These are phyloP conservation scores for Leuciscus waleckii DNA, from an alignment of 2,797 vertebrate species.

Conservation along the genomic window DNA sequence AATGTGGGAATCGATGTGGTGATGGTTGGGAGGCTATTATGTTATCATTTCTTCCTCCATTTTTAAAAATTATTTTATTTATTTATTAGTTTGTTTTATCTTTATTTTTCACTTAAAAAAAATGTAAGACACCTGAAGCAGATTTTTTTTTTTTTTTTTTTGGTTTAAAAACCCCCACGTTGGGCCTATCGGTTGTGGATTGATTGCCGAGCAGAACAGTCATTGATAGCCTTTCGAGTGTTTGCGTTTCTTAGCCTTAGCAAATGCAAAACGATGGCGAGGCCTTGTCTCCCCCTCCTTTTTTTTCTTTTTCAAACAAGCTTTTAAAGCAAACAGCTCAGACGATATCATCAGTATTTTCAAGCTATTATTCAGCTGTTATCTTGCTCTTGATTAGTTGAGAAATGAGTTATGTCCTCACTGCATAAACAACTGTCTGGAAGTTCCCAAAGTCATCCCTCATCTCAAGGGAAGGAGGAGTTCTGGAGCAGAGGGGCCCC, in stretches of 20 bases:
- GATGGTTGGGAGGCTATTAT: not conserved
- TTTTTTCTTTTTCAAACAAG: constrained; percentile 45
- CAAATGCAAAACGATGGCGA: constrained; percentile 20
- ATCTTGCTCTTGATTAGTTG: constrained; percentile 62
- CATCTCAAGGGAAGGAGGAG: constrained; percentile 48
- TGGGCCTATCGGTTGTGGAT: constrained; percentile 15
- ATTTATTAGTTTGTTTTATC: not conserved
- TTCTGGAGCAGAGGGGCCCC: constrained; percentile 45
- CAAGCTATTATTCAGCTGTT: constrained; percentile 61
- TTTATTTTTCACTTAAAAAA: not conserved
- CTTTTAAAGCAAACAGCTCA: constrained; percentile 58
- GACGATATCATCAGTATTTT: constrained; percentile 64
- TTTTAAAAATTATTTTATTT: no score
- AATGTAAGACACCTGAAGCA: not conserved
- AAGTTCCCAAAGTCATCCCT: constrained; percentile 60
- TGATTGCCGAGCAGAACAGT: constrained; percentile 23
- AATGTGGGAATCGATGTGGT: not conserved
- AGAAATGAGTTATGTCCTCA: constrained; percentile 63
- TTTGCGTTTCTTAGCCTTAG: constrained; percentile 46
- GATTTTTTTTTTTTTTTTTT: not conserved
- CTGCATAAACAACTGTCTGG: constrained; percentile 64
- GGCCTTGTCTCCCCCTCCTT: constrained; percentile 30
- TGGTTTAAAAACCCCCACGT: not conserved
- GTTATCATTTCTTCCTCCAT: not conserved
- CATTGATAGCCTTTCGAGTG: constrained; percentile 54